Percentiles rank a stretch among this genome's conserved stretches.
Conservation (phyloP, 2,113 vertebrate genomes). For the Numida meleagris region DNA sequence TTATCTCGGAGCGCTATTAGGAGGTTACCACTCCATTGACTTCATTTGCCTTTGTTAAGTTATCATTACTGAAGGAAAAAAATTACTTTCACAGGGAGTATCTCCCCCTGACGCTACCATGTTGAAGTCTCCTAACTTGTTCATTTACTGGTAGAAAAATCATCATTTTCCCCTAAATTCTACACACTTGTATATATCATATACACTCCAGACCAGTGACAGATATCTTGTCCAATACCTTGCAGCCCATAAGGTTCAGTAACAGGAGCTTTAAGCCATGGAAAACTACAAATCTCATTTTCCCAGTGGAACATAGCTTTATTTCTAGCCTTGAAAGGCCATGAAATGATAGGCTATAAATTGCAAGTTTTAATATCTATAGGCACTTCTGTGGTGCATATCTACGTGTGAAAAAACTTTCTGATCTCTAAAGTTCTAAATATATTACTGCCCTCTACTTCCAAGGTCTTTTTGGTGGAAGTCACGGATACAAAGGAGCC, state of each 20-base stretch:
- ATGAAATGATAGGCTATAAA: conserved; percentile 67
- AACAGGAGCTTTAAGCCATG: conserved; percentile 33
- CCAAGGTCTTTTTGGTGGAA: conserved; percentile 49
- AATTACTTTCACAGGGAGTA: conserved; percentile 7
- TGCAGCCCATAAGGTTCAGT: conserved; percentile 30
- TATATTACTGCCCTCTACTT: conserved; percentile 48
- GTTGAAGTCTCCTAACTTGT: conserved; percentile 11
- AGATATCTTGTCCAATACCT: conserved; percentile 18
- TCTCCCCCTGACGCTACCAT: not conserved
- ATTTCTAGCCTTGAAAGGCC: conserved; percentile 67
- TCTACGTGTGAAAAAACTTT: conserved; percentile 49
- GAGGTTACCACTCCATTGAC: not conserved
- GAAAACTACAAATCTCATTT: conserved; percentile 68
- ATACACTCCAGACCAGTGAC: not conserved
- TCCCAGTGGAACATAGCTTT: conserved; percentile 53
- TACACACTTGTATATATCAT: not conserved
- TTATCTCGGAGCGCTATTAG: not conserved
- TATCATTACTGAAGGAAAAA: conserved; percentile 18
- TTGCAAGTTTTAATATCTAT: conserved; percentile 66
- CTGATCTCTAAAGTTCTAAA: conserved; percentile 54
- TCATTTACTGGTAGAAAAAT: conserved; percentile 23
- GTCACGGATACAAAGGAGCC: not conserved
- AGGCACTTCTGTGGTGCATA: conserved; percentile 28
- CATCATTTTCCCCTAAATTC: conserved; percentile 25
- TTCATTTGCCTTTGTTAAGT: conserved; percentile 37